These are phyloP conservation scores for Jacana jacana DNA, from an alignment of 2,113 vertebrate genomes.

Conservation along the genomic window DNA sequence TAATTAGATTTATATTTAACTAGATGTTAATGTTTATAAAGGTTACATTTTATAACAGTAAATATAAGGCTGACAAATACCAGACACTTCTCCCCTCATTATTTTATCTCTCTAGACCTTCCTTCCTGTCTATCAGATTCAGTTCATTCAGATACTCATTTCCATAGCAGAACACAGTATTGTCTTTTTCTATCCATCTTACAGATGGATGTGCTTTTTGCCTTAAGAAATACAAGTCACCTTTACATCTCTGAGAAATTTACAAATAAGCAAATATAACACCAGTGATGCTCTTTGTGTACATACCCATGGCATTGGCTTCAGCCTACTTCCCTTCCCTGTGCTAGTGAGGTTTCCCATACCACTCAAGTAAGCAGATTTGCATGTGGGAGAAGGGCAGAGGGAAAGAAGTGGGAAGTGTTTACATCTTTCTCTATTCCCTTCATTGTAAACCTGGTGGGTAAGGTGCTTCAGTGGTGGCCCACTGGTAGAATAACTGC, in stretches of 20 bases:
- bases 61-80: neutral
- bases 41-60: conserved; percentile 27
- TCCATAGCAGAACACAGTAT: neutral
- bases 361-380: neutral
- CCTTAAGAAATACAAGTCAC: neutral
- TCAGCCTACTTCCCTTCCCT: neutral
- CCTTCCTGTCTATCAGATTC: neutral
- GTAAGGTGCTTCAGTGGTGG: neutral
- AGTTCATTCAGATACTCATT: neutral
- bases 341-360: neutral
- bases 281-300: neutral
- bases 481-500: neutral
- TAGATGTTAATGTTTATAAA: conserved; percentile 26
- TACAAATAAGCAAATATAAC: neutral
- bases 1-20: conserved; percentile 44
- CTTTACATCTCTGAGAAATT: neutral
- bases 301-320: neutral
- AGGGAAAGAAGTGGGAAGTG: neutral
- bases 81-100: neutral
- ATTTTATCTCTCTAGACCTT: neutral
- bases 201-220: neutral
- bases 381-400: neutral
- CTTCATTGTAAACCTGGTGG: neutral
- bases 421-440: neutral
- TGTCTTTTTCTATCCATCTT: neutral